Evolutionary conservation across 2,888 invertebrate genomes (phyloP).

Genomic region (Salpingus planirostris): DNA sequence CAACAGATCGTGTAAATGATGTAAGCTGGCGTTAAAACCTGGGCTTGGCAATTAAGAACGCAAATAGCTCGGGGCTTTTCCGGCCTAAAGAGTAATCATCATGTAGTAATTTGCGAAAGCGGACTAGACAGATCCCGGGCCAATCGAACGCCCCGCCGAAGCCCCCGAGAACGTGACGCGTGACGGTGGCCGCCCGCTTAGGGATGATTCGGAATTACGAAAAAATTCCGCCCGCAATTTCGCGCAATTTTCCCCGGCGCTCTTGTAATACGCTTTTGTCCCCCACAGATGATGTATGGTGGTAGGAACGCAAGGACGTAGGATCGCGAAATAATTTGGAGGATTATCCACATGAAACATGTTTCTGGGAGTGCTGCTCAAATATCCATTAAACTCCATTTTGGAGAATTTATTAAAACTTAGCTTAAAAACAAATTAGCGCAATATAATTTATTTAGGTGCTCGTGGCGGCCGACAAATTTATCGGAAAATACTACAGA

Average conservation of each 20-base stretch:
- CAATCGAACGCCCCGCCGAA: no score
- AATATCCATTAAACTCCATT: slow-evolving; percentile 16
- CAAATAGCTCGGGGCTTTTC: slow-evolving; percentile 3
- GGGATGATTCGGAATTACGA: no score
- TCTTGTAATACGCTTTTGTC: neutral
- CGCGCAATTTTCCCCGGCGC: no score
- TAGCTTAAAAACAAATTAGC: slow-evolving; percentile 17
- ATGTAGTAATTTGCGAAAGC: slow-evolving; percentile 12
- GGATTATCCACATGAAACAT: slow-evolving; percentile 10
- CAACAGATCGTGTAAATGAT: slow-evolving; percentile 10
- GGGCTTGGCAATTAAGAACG: slow-evolving; percentile 7
- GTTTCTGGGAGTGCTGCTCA: slow-evolving; percentile 8
- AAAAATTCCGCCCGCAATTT: no score
- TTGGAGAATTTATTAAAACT: slow-evolving; percentile 12
- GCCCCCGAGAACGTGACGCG: no score
- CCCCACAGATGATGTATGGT: slow-evolving; percentile 2
- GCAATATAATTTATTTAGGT: slow-evolving; percentile 15
- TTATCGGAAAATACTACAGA: slow-evolving; percentile 1
- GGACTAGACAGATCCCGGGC: no score
- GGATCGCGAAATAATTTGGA: slow-evolving; percentile 12
- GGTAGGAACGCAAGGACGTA: neutral
- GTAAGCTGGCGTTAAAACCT: slow-evolving; percentile 10
- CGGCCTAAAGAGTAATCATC: slow-evolving; percentile 8
- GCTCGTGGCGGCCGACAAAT: slow-evolving; percentile 10
- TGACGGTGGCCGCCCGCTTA: no score